These are phyloP conservation scores for Erinaceus europaeus DNA, from an alignment of 2,113 vertebrate genomes.

Conservation along the genomic window DNA sequence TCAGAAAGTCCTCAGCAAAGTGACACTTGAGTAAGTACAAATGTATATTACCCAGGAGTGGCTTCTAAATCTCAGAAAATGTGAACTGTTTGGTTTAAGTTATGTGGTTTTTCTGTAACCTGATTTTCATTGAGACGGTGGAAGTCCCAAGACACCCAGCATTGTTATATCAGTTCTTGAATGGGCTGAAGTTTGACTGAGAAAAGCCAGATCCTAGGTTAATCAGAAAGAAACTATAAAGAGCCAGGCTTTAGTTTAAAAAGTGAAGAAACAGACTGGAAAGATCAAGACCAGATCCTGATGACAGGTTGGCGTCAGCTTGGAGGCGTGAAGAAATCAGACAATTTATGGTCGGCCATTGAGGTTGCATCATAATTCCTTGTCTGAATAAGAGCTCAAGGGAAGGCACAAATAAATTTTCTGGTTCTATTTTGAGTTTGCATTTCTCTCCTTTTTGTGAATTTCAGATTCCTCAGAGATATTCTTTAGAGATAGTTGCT, in stretches of 20 bases:
- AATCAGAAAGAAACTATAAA: slow-evolving; percentile 49
- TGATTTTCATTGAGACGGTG: slow-evolving; percentile 45
- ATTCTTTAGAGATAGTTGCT: not conserved
- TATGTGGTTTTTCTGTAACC: slow-evolving; percentile 5
- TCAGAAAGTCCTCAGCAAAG: not conserved
- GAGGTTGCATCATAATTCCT: slow-evolving; percentile 41
- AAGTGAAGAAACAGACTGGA: slow-evolving; percentile 54
- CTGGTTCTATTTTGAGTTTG: slow-evolving; percentile 52
- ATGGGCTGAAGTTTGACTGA: slow-evolving; percentile 54
- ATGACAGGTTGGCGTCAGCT: slow-evolving; percentile 66
- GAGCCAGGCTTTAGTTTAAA: slow-evolving; percentile 49
- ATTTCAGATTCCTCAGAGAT: slow-evolving; percentile 37
- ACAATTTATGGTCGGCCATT: slow-evolving; percentile 62
- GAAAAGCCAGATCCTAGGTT: slow-evolving; percentile 58
- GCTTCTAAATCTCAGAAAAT: not conserved
- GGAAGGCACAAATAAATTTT: slow-evolving; percentile 53
- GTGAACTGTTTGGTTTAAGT: slow-evolving; percentile 21
- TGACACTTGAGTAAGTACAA: not conserved
- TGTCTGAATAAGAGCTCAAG: slow-evolving; percentile 44
- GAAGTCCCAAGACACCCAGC: slow-evolving; percentile 47
- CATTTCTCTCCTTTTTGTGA: slow-evolving; percentile 18
- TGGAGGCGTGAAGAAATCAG: slow-evolving; percentile 66
- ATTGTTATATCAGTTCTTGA: slow-evolving; percentile 54
- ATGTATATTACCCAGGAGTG: not conserved
- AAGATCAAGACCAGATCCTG: slow-evolving; percentile 69